Conservation (phyloP, 2,113 vertebrate species). For the Labeo rohita region DNA sequence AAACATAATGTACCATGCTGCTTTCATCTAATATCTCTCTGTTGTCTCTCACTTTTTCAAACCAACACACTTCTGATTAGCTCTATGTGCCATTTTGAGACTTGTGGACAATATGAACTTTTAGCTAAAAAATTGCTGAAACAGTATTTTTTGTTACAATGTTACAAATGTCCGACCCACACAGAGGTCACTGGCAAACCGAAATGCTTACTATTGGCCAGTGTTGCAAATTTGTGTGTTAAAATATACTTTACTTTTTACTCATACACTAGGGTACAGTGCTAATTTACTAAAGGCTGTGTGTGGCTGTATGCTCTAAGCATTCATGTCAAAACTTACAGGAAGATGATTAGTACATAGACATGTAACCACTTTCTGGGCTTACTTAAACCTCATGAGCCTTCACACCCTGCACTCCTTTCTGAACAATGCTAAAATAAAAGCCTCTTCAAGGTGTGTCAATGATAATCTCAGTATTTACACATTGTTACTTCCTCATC, state of each 20-base stretch:
- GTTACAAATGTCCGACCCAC: no score
- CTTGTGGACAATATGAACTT: not conserved
- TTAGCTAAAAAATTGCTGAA: no score
- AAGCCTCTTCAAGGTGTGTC: not conserved
- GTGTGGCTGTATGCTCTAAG: no score
- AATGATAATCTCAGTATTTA: not conserved
- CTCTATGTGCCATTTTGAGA: not conserved
- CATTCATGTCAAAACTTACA: not conserved
- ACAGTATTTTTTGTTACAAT: no score
- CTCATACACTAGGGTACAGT: no score
- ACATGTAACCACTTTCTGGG: not conserved
- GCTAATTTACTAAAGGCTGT: no score
- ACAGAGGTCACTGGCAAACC: no score
- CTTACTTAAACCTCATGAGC: not conserved
- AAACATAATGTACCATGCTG: not conserved
- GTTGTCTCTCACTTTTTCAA: not conserved
- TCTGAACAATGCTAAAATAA: not conserved
- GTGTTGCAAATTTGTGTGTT: no score
- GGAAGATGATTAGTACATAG: not conserved
- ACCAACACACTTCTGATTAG: not conserved
- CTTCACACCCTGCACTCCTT: not conserved
- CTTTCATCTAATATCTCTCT: not conserved
- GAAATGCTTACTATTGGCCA: no score
- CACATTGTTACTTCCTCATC: not conserved
- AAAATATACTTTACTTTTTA: no score